Evolutionary conservation across 2,888 invertebrate species (phyloP), one percentile per base, ranked within the genome.

Genomic region (Dione juno): DNA sequence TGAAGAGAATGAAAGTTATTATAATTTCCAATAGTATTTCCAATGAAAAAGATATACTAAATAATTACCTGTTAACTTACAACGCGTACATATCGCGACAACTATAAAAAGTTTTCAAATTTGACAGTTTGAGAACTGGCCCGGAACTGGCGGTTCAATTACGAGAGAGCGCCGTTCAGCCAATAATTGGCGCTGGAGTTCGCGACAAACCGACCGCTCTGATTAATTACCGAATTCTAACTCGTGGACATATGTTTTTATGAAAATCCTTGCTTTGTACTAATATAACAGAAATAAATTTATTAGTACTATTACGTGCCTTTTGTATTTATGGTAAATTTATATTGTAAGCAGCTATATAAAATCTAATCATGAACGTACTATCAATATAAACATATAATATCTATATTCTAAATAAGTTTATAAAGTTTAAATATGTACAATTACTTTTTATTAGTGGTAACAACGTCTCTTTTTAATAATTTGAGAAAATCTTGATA

Each of bases 201-300:
- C 87, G 86, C 88, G 90, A 91, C 92, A 91, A 92, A 92, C 90
- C 89, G 86, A 83, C 90, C 90, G 90, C 91, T 73, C 89, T 92
- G 92, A 92, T 92, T 92, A 92, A 92, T 92, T 92, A 92, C 88
- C 90, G 90, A 92, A 92, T 91, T 88, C 90, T 89, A 90, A 90
- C 90, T 88, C 88, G 88, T 84, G 88, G 48, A 64, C 52, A 50
- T 64, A 50, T 63, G 88, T 35, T 40, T 37, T 28, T 19, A 50
- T 64, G 50, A 50, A 48, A 50, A 50, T 40, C 19, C 37, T 50
- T 64, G 13, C 35, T 37, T 19, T 21, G 19, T 21, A 59, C 11
- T 54, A 28, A 35, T 8, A 14, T 54, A n/a, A 35, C 8, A 3
- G 0, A 57, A 9, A 37, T 35, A 28, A 9, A n/a, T 37, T 16